A percentile compares a stretch with the other conserved stretches of the same genome.
These are phyloP conservation scores for Tipula helvola DNA, from an alignment of 2,888 invertebrate genomes.

Conservation along the genomic window DNA sequence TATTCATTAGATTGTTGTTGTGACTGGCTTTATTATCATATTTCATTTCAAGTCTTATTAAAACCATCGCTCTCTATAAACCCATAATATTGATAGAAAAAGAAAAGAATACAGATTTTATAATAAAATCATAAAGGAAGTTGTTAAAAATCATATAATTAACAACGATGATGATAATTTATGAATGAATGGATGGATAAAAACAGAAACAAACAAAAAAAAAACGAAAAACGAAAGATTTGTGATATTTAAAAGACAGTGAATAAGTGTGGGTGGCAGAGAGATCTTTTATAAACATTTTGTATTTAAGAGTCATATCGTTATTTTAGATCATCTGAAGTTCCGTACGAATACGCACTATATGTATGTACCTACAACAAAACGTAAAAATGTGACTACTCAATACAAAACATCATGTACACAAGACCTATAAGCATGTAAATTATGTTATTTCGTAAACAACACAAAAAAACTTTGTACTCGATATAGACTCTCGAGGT, in stretches of 20 bases:
- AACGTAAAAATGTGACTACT: neutral
- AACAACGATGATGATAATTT: neutral
- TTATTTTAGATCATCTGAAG: neutral
- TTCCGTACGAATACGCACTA: neutral
- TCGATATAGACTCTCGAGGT: neutral
- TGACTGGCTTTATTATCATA: neutral
- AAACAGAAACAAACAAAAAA: neutral
- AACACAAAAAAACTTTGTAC: neutral
- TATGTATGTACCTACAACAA: neutral
- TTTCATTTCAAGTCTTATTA: neutral
- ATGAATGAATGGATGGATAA: neutral
- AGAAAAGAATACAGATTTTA: neutral
- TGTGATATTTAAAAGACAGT: neutral
- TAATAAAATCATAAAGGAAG: slow-evolving; percentile 4
- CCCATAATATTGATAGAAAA: neutral
- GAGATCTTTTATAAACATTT: neutral
- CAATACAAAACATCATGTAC: neutral
- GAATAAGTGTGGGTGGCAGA: neutral
- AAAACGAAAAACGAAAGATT: neutral
- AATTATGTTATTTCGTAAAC: neutral
- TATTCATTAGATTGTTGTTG: neutral
- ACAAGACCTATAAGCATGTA: neutral
- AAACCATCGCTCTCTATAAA: neutral
- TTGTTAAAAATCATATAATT: slow-evolving; percentile 4
- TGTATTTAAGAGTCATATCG: neutral